Evolutionary conservation across 2,888 invertebrate species (phyloP), one percentile per base, ranked within the genome.

Genomic region (Heliconius aoede): DNA sequence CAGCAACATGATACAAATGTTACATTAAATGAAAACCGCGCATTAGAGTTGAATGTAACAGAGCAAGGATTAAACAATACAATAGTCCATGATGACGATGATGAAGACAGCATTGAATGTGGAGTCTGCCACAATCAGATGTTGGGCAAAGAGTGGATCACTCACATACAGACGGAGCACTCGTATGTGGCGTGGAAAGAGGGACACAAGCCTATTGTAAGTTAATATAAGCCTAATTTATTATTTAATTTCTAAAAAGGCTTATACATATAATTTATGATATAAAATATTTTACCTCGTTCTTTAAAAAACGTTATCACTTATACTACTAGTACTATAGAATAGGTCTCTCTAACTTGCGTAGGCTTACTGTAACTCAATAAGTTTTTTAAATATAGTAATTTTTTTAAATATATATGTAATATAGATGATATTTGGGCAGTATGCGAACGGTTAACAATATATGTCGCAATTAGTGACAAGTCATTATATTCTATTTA

Each of bases 151-250:
- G 24, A 60, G 4, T 90, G 90, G 91, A 79, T 85, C 9, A 80
- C 84, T 21, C 91, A 91, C 73, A 86, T 88, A 40, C 80, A 81
- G 28, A 81, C 72, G 8, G 78, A 85, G 78, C 91, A 91, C 72
- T 83, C 86, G 36, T 91, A 91, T 80, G 69, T 90, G 51, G 91
- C 90, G 0, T 90, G 90, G 89, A 84, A 81, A 80, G 82, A 82
- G 15, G 91, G 87, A 7, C 85, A 85, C n/a, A 30, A 76, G 21
- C 84, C 87, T 68, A 74, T 90, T 84, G 82, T 81, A 76, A 79
- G 81, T 80, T 26, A 30, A 55, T 51, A 68, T 55, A n/a, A n/a
- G n/a, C n/a, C 9, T 46, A 21, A n/a, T n/a, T 55, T 55, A n/a
- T 55, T 55, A n/a, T 8, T 55, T 55, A 9, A 55, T 55, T 55